phyloP scores from a whole-genome alignment of 2,113 vertebrate genomes.

The Rhinichthys klamathensis region DNA sequence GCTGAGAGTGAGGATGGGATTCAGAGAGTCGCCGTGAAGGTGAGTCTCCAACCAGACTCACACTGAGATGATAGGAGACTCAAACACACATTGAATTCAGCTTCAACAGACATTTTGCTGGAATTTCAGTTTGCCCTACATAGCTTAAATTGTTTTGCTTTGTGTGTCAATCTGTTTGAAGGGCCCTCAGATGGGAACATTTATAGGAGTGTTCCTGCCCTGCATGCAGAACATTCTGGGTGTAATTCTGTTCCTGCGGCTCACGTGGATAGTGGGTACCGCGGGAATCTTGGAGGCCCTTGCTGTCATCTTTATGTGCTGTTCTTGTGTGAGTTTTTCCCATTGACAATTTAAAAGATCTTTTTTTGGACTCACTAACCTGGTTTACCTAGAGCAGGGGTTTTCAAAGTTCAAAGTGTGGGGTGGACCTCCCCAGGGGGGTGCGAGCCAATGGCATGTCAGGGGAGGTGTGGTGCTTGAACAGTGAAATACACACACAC shows the following conservation, averaged over 20 bases:
- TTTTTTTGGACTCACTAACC: not conserved
- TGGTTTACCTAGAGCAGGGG: not conserved
- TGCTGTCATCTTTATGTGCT: constrained; percentile 92
- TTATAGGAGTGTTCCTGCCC: constrained; percentile 95
- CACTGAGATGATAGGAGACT: not conserved
- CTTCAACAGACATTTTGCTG: not conserved
- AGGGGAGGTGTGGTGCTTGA: no score
- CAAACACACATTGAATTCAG: not conserved
- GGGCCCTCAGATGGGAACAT: constrained; percentile 93
- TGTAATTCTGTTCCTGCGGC: constrained; percentile 93
- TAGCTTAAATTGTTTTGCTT: not conserved
- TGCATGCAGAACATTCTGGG: constrained; percentile 97
- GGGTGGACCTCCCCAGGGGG: no score
- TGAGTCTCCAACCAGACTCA: constrained; percentile 47
- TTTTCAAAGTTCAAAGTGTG: no score
- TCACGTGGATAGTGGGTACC: constrained; percentile 95
- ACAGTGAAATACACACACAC: no score
- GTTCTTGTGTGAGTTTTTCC: constrained; percentile 85
- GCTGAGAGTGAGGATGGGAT: constrained; percentile 82
- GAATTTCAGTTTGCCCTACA: not conserved
- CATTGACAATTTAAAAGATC: not conserved
- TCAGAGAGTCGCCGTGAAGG: constrained; percentile 72
- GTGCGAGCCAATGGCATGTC: no score
- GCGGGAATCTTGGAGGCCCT: constrained; percentile 91
- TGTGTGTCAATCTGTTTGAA: constrained; percentile 60